These are phyloP conservation scores for Coreoperca whiteheadi DNA, from an alignment of 2,113 vertebrate genomes.

Conservation along the genomic window DNA sequence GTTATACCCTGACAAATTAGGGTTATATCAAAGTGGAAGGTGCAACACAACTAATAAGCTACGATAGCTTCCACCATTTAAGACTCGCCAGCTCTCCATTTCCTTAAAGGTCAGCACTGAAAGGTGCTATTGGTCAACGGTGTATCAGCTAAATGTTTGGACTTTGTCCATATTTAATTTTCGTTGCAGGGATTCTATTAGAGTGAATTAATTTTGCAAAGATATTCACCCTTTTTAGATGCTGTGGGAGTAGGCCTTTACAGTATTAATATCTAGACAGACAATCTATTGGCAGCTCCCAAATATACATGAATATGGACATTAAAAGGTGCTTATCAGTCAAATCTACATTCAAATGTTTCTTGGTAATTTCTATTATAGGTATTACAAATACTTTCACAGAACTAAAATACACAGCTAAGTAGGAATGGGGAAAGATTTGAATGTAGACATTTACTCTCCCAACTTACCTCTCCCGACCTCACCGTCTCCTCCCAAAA, in stretches of 20 bases:
- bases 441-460: constrained; percentile 10
- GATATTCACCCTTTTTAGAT: not conserved
- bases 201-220: not conserved
- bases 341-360: not conserved
- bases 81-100: not conserved
- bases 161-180: not conserved
- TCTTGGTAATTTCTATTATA: not conserved
- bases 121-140: not conserved
- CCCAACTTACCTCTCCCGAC: constrained; percentile 24
- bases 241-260: not conserved
- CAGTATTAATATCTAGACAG: not conserved
- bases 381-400: no score
- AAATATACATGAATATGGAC: not conserved
- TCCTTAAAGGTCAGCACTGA: not conserved
- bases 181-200: not conserved
- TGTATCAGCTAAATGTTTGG: not conserved
- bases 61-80: not conserved
- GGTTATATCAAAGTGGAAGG: not conserved
- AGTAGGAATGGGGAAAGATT: not conserved
- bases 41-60: not conserved
- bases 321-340: not conserved
- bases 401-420: not conserved
- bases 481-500: constrained; percentile 4
- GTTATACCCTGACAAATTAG: not conserved
- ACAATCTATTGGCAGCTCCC: not conserved